phyloP scores from a whole-genome alignment of 2,113 vertebrate genomes.

The Gambusia holbrooki region DNA sequence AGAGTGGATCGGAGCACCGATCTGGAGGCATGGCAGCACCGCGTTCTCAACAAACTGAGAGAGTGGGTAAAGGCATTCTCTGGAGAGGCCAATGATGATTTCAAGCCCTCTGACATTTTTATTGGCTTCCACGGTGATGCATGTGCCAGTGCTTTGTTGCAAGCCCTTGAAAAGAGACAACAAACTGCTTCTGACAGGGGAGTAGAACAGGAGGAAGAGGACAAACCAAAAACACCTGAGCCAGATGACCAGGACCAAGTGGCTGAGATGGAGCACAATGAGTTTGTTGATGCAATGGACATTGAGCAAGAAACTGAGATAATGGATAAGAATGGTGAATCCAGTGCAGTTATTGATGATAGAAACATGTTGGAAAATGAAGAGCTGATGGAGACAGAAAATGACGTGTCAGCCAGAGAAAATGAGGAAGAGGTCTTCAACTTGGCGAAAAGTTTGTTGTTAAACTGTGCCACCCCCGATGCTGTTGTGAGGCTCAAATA shows the following conservation, averaged over 20 bases:
- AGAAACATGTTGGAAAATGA: conserved; percentile 5
- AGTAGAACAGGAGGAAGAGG: neutral
- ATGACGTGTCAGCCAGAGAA: conserved; percentile 4
- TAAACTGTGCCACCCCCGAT: conserved; percentile 81
- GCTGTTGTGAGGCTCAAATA: conserved; percentile 76
- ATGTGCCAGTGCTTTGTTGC: conserved; percentile 78
- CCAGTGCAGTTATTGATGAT: conserved; percentile 9
- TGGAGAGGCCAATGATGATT: conserved; percentile 33
- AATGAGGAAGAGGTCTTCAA: conserved; percentile 66
- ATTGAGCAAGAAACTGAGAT: conserved; percentile 8
- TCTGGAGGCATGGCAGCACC: conserved; percentile 73
- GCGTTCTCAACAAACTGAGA: conserved; percentile 69
- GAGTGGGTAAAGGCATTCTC: conserved; percentile 72
- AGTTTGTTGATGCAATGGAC: conserved; percentile 27
- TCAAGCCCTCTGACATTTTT: conserved; percentile 74
- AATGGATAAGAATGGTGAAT: conserved; percentile 5
- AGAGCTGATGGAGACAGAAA: conserved; percentile 34
- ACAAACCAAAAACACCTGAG: conserved; percentile 16
- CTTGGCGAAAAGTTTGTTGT: conserved; percentile 73
- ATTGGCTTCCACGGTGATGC: conserved; percentile 80
- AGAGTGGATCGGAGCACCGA: conserved; percentile 79
- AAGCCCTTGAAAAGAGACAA: conserved; percentile 66
- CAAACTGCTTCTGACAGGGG: conserved; percentile 8
- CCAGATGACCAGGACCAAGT: neutral
- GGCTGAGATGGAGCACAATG: conserved; percentile 2